These are phyloP conservation scores for Prochilodus magdalenae DNA, from an alignment of 2,113 vertebrate species.

Conservation along the genomic window DNA sequence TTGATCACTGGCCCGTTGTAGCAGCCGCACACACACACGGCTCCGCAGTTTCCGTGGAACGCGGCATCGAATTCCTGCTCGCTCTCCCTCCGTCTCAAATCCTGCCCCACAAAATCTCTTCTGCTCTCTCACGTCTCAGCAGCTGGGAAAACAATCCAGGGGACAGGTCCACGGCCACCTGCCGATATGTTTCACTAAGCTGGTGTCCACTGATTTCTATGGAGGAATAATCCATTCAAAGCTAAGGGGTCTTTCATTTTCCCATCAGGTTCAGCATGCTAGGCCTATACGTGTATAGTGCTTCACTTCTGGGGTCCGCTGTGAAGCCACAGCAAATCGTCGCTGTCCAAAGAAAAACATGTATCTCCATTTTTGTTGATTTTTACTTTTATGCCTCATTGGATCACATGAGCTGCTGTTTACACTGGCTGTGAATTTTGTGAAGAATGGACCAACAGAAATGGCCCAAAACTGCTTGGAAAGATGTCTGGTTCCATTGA, in stretches of 20 bases:
- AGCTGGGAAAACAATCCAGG: conserved; percentile 69
- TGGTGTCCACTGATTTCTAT: conserved; percentile 32
- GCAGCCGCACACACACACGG: conserved; percentile 58
- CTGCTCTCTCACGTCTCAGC: conserved; percentile 60
- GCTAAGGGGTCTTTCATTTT: background rate
- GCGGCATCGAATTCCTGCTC: conserved; percentile 60
- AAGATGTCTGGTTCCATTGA: too few species aligned
- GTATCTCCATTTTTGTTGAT: too few species aligned
- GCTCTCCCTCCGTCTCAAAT: conserved; percentile 50
- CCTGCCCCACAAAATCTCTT: conserved; percentile 61
- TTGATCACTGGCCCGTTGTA: conserved; percentile 72
- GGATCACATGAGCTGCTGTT: too few species aligned
- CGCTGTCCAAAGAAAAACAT: too few species aligned
- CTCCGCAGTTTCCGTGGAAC: conserved; percentile 65
- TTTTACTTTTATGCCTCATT: too few species aligned
- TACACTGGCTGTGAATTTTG: too few species aligned
- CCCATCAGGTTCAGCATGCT: background rate
- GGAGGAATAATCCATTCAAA: background rate
- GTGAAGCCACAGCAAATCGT: too few species aligned
- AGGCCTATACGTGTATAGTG: too few species aligned
- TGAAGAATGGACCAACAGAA: too few species aligned
- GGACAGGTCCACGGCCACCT: conserved; percentile 52
- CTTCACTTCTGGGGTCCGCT: too few species aligned
- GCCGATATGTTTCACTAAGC: conserved; percentile 46
- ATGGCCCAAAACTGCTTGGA: too few species aligned